A percentile compares a stretch with the other conserved stretches of the same genome.
These are phyloP conservation scores for Pseudorhombus dupliciocellatus DNA, from an alignment of 2,113 vertebrate species.

Conservation along the genomic window DNA sequence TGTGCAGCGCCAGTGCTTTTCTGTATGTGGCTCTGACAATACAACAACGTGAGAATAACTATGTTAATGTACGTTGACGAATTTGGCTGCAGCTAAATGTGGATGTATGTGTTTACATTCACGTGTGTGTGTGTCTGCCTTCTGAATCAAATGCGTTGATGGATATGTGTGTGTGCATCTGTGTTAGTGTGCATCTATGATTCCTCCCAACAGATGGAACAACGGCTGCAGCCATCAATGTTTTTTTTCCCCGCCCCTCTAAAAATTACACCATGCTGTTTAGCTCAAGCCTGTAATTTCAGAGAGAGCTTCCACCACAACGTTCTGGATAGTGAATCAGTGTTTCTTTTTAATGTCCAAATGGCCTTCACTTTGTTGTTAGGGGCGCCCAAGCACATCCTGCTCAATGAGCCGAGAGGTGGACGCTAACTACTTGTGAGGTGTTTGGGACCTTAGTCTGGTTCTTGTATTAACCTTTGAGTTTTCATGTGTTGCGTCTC, in stretches of 20 bases:
- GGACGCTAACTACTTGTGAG: slow-evolving; percentile 43
- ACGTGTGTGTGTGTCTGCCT: not conserved
- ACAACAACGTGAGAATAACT: too few relatives aligned
- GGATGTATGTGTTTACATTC: not conserved
- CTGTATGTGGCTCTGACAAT: not conserved
- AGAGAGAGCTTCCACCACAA: slow-evolving; percentile 28
- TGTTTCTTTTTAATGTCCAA: slow-evolving; percentile 55
- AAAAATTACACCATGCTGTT: slow-evolving; percentile 51
- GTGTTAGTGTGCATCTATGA: not conserved
- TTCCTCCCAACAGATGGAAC: slow-evolving; percentile 41
- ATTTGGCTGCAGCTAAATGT: not conserved
- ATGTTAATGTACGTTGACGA: too few relatives aligned
- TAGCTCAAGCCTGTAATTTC: slow-evolving; percentile 41
- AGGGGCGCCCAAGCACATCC: slow-evolving; percentile 35
- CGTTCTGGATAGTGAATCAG: slow-evolving; percentile 44
- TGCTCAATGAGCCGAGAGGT: slow-evolving; percentile 9
- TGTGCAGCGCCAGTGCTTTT: not conserved
- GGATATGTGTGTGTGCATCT: slow-evolving; percentile 6
- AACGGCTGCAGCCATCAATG: slow-evolving; percentile 45
- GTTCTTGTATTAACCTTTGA: slow-evolving; percentile 68
- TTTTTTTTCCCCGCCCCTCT: slow-evolving; percentile 18
- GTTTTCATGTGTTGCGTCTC: slow-evolving; percentile 55
- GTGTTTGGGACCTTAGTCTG: slow-evolving; percentile 65
- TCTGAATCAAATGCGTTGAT: slow-evolving; percentile 21
- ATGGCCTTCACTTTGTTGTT: slow-evolving; percentile 44